Evolutionary conservation across 92 coral and sea anemone species (phyloP), one percentile per base, ranked within the genome.

Genomic region (Porites rus): DNA sequence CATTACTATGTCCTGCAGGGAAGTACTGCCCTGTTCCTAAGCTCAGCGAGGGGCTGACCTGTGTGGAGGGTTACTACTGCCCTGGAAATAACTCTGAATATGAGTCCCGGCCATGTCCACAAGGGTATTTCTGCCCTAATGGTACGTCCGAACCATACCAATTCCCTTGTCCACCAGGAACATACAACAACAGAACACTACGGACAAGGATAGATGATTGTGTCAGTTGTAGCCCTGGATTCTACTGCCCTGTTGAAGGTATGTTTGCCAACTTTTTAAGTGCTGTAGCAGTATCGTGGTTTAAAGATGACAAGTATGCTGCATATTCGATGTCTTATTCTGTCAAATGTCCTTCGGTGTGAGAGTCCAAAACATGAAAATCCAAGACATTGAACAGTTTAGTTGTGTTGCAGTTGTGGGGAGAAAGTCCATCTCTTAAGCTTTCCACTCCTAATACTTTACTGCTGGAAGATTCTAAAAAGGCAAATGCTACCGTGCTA

Each of bases 181-280:
- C 97, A 69, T 97, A 91, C 83, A 97, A 97, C 75, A 85, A 88
- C 74, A 87, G 81, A 67, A 84, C 88, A 9, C 77, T 80, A 18
- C 83, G 89, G 22, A 95, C 94, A 14, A 93, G 90, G 38, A 77
- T 72, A 77, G 88, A 90, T 66, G 98, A 97, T 80, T 97, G 99
- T 79, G 91, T 90, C n/a, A 84, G 94, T 6, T 97, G 99, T 83
- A 79, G 77, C 46, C 90, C 98, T 72, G 97, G 99, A 86, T 87
- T 91, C 88, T 97, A 91, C 82, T 97, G 99, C 65, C 98, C 99
- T 22, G 89, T 80, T 22, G 71, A 91, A 94, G 99, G 99, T 97
- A 88, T 75, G 96, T 75, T 43, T 16, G 20, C 24, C 3, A 6
- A 22, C 25, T 20, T 24, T 19, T 4, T 38, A 38, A 25, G 68